Base-by-base conservation (phyloP, 2,888 invertebrate species). In the Drosophila putrida region DNA sequence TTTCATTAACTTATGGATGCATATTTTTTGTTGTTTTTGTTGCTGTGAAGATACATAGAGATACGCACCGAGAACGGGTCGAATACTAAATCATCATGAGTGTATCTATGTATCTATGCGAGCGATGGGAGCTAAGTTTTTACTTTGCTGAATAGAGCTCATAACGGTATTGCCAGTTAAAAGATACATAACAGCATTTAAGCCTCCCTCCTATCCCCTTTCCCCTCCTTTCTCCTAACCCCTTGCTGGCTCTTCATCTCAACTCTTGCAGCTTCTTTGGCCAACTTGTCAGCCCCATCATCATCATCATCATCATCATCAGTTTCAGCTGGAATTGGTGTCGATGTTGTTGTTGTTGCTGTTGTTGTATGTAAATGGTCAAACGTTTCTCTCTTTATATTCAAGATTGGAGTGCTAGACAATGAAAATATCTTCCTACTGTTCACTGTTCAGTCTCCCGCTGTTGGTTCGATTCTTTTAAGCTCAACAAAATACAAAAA, bases 181-280 rank as follows among this genome's bases (percentile, higher is more conserved):
- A 67, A 75, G 75, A 80, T 79, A 80, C 77, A 84, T 82, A 84
- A 84, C 79, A 71, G 77, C 82, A 77, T 84, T 81, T 84, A 72
- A 73, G 67, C 44, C 27, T 46, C 13, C 38, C 44, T 46, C 27
- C 33, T 20, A 3, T 20, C 20, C 20, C 20, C 20, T 20, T 20
- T 20, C 20, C 2, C 20, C 20, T 20, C 20, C 20, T 20, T 20
- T 20, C 20, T 2, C 20, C 20, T 20, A 20, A 1, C 20, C 20
- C 2, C 20, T 20, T 20, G 3, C 20, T 20, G 20, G 20, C 20
- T 20, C 20, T 20, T 20, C 20, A 20, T 20, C 20, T 20, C n/a
- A 20, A 20, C 20, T 9, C 38, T 28, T 28, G n/a, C 9, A 11
- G 1, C 44, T 31, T 36, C 28, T 33, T 36, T 15, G 20, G 49